Base-by-base conservation (phyloP, 2,113 vertebrate genomes). In the Telmatochromis brichardi region DNA sequence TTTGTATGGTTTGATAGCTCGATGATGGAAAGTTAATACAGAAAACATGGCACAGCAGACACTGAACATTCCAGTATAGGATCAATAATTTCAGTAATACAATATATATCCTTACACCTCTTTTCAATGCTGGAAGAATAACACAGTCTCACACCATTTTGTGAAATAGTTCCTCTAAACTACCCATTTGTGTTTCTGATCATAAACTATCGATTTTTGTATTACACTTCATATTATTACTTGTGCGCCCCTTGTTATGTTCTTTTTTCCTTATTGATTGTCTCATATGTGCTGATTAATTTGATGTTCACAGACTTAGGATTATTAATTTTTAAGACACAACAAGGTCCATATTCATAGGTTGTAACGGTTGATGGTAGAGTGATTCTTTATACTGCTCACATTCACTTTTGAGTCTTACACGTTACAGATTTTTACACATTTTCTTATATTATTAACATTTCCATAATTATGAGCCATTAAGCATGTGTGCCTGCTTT, bases 181-280 rank as follows among this genome's bases (percentile, higher is more conserved):
- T 33, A 33, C 23, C 31, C 14, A 60, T 65, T 65, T 37, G 19
- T 65, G 33, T 65, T 37, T 65, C 33, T 37, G 10, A 6, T n/a
- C 10, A 37, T 35, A 4, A 57, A 57, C 21, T 23, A 55, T 55
- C 2, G 2, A 23, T 55, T 55, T 55, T 55, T 55, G 53, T 55
- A 23, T 55, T 55, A 55, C 21, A 13, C 1, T n/a, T 63, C 31
- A 19, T 1, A 35, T 31, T 15, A 63, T 63, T 37, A 13, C 12
- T 68, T 37, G 35, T 40, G 33, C 3, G 10, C 12, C 19, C 4
- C 0, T 68, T n/a, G 63, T 13, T 37, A 4, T n/a, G 33, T n/a
- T 0, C 13, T 0, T 3, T 63, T 35, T 65, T 7, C 33, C 28
- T 37, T 37, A 11, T 40, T 12, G 12, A 6, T 37, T 12, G 19